Base-by-base conservation (phyloP, 1,140 invertebrate species). In the Aphaenogaster floridana region DNA sequence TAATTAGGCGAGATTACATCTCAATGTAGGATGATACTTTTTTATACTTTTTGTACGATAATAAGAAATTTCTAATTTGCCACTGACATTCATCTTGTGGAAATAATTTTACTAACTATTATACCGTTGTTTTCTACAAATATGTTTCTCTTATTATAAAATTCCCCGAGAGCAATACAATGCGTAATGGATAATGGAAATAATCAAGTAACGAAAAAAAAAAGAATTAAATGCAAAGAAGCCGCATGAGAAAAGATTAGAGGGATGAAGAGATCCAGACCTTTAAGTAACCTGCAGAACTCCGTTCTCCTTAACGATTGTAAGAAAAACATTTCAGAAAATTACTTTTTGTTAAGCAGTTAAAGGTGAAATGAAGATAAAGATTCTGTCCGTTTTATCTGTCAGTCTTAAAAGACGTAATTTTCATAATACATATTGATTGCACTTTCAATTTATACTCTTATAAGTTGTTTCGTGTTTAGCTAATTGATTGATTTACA, bases 331-430 rank as follows among this genome's bases (percentile, higher is more conserved):
- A 21, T 57, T 8, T 86, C n/a, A 45, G 8, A 59, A 63, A 50
- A 76, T 84, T 63, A 76, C 28, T 74, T 48, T 36, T 74, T 61
- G 21, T 74, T 63, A 76, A 76, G 28, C n/a, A 17, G 34, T 74
- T 36, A 69, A 83, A n/a, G 34, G 17, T n/a, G 17, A 13, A 84
- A 61, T 84, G n/a, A 48, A 34, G n/a, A 5, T 34, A 42, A 50
- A 61, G 42, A 21, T 21, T 34, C 7, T 11, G 5, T 45, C 4
- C 8, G 5, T 81, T 57, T 71, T n/a, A 57, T 45, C 8, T 52
- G 8, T 7, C n/a, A 59, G 13, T 13, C 11, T 64, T 28, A n/a
- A 45, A 45, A 71, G 6, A 13, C 3, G 15, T 71, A 63, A 63
- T 61, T 78, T 45, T 57, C 3, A 13, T 6, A 39, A 71, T 57